Percentiles rank a stretch among this genome's conserved stretches.
Evolutionary conservation across 2,113 vertebrate genomes (phyloP).

Genomic region (Ctenodactylus gundi): DNA sequence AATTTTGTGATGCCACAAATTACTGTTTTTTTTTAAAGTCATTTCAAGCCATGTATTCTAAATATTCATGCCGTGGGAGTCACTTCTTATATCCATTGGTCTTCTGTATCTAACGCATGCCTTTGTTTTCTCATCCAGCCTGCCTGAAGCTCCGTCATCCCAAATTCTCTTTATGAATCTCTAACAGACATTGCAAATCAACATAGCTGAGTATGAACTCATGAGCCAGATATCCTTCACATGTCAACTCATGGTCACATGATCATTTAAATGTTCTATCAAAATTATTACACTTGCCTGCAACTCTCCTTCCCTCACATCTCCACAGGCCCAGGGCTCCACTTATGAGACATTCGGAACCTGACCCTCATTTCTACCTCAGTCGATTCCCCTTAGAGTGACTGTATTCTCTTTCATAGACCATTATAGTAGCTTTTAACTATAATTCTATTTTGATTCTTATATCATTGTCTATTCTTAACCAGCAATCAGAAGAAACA

Average conservation of each 20-base stretch:
- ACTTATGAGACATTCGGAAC: not conserved
- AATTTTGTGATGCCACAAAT: not conserved
- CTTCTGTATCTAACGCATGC: not conserved
- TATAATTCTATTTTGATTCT: not conserved
- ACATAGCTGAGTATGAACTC: not conserved
- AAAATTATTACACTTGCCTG: not conserved
- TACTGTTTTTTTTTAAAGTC: not conserved
- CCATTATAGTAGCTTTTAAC: not conserved
- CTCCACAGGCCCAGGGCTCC: not conserved
- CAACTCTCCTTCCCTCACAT: not conserved
- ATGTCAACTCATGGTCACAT: not conserved
- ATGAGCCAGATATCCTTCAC: not conserved
- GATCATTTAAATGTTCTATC: not conserved
- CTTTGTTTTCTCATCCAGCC: not conserved
- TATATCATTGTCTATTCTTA: not conserved
- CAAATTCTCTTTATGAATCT: not conserved
- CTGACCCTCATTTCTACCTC: no score
- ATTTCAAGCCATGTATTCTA: not conserved
- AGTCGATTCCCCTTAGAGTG: not conserved
- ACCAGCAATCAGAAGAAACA: not conserved
- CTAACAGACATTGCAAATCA: not conserved
- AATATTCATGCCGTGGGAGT: not conserved
- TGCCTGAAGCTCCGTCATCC: not conserved
- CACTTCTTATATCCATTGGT: not conserved
- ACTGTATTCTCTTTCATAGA: not conserved